Percentiles rank a stretch among this genome's conserved stretches.
Conservation (phyloP, 2,888 invertebrate species). For the Lasioglossum figueresi region DNA sequence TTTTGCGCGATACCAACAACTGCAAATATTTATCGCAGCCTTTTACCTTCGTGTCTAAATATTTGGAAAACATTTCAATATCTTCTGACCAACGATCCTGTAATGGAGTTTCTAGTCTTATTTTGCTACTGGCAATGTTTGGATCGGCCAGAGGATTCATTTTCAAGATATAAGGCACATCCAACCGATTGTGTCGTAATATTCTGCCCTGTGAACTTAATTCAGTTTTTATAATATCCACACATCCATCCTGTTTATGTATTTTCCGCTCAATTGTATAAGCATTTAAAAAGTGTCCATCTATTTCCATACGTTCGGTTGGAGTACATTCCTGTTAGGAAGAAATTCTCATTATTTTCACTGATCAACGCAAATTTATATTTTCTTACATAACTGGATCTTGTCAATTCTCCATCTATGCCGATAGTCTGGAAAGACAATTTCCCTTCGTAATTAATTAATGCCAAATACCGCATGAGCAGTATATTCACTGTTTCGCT, state of each 20-base stretch:
- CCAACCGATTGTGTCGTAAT: slow-evolving; percentile 87
- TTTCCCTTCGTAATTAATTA: slow-evolving; percentile 85
- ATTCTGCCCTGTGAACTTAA: slow-evolving; percentile 86
- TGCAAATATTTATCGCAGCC: slow-evolving; percentile 3
- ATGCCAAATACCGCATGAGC: slow-evolving; percentile 86
- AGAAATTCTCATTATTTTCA: slow-evolving; percentile 19
- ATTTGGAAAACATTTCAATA: slow-evolving; percentile 87
- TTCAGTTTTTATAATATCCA: slow-evolving; percentile 86
- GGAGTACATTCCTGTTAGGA: slow-evolving; percentile 67
- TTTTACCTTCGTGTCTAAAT: slow-evolving; percentile 87
- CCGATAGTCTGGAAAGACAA: slow-evolving; percentile 86
- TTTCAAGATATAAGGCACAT: slow-evolving; percentile 86
- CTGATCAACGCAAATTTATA: neutral
- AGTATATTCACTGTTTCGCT: slow-evolving; percentile 88
- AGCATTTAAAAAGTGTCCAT: slow-evolving; percentile 84
- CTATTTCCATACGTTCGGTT: slow-evolving; percentile 64
- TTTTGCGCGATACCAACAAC: neutral
- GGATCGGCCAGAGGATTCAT: slow-evolving; percentile 86
- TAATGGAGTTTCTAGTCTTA: slow-evolving; percentile 78
- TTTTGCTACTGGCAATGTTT: slow-evolving; percentile 68
- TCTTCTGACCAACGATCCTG: slow-evolving; percentile 86
- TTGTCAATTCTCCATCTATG: slow-evolving; percentile 86
- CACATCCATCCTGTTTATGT: slow-evolving; percentile 85
- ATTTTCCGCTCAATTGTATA: slow-evolving; percentile 87
- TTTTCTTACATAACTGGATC: slow-evolving; percentile 87